These are phyloP conservation scores for Rhopalosiphum padi DNA, from an alignment of 1,140 invertebrate species.

Conservation along the genomic window DNA sequence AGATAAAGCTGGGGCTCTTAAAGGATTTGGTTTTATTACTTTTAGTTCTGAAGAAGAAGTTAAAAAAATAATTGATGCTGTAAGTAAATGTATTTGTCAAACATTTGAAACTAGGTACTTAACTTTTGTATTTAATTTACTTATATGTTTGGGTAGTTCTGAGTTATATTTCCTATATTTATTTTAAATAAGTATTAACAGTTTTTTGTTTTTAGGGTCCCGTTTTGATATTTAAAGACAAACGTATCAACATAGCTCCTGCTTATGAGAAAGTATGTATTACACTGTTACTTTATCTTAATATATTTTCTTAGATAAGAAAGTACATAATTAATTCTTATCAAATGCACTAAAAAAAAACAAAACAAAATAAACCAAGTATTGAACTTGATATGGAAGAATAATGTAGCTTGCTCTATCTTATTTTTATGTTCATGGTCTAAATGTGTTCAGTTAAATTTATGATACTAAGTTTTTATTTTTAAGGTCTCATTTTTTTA, in stretches of 20 bases:
- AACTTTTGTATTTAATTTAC: not conserved
- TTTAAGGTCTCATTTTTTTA: not conserved
- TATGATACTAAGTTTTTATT: not conserved
- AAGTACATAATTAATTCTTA: not conserved
- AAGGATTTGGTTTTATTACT: conserved; percentile 95
- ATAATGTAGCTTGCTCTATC: not conserved
- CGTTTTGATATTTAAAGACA: conserved; percentile 78
- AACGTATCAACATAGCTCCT: conserved; percentile 88
- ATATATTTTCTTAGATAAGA: not conserved
- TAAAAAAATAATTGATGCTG: conserved; percentile 74
- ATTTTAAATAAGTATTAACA: not conserved
- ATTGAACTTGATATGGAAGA: not conserved
- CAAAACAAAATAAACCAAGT: not conserved
- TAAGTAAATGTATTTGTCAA: conserved; percentile 62
- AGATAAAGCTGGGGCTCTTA: conserved; percentile 91
- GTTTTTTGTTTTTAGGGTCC: conserved; percentile 68
- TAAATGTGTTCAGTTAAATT: not conserved
- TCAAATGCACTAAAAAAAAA: not conserved
- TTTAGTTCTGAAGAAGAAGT: conserved; percentile 93
- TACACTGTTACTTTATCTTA: not conserved
- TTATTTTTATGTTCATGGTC: not conserved
- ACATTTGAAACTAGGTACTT: not conserved
- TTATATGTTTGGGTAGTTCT: not conserved
- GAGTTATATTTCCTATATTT: not conserved
- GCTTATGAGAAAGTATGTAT: conserved; percentile 71